Evolutionary conservation across 2,797 vertebrate species (phyloP), one percentile per base, ranked within the genome.

Genomic region (Oreochromis mossambicus): DNA sequence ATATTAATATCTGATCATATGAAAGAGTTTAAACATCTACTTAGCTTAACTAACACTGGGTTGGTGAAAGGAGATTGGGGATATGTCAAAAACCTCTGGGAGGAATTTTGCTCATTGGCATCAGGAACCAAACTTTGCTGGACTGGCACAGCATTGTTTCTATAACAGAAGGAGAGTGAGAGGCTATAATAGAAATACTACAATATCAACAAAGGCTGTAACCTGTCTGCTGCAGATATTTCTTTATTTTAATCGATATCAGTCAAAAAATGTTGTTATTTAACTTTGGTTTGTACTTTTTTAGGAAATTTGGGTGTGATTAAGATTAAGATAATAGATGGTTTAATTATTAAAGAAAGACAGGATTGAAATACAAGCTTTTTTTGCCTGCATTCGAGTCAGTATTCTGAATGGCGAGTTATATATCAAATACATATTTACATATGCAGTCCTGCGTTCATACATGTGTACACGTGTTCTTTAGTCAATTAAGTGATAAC

Each of bases 191-290:
- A 38, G 19, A 66, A 66, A 38, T 38, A 0, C 0, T 11, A 21
- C 21, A 66, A 38, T 38, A 0, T 66, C 38, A 66, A 21, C 61
- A 66, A 66, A 21, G 36, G 12, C 36, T 66, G 61, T 66, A 41
- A 66, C n/a, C 36, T 66, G 61, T 24, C 61, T 66, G 36, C n/a
- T 41, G 61, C 36, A 41, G 7, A 66, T 21, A 41, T 66, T 66
- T 21, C 61, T 41, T 66, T 2, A 14, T 66, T 66, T 0, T 66
- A 5, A 2, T 38, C 0, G 0, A 66, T 2, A 66, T 38, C n/a
- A 41, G 34, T 68, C n/a, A 68, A 21, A 43, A 58, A 68, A 68
- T 41, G 7, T 21, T 68, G 63, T 68, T 12, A 41, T 41, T 41
- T 41, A 41, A 68, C 36, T 41, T 41, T 66, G 61, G 61, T 2